phyloP scores from a whole-genome alignment of 1,140 invertebrate genomes.

The Drosophila equinoxialis region DNA sequence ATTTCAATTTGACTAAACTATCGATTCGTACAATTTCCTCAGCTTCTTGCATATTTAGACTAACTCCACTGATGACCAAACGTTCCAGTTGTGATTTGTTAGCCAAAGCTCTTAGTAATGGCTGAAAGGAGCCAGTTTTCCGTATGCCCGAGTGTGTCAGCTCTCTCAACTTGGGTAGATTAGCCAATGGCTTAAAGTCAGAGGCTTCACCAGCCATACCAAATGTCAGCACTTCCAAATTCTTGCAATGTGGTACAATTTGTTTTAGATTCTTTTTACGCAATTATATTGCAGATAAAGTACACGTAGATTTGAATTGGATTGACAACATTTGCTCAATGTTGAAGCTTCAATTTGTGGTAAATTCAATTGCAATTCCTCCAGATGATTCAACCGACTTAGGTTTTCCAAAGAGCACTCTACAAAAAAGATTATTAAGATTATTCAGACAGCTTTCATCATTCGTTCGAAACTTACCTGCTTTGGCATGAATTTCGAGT shows the following conservation, averaged over 20 bases:
- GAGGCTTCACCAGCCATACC: conserved; percentile 49
- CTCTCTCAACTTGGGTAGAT: conserved; percentile 37
- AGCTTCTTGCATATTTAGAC: conserved; percentile 36
- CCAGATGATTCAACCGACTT: conserved; percentile 20
- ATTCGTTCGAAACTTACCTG: conserved; percentile 26
- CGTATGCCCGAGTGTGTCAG: conserved; percentile 51
- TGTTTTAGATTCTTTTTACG: conserved; percentile 27
- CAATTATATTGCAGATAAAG: conserved; percentile 51
- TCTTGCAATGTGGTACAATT: conserved; percentile 50
- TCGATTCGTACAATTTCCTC: conserved; percentile 38
- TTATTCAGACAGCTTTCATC: background rate
- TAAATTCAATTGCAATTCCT: conserved; percentile 37
- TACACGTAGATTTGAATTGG: conserved; percentile 35
- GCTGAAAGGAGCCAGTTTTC: conserved; percentile 48
- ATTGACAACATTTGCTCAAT: conserved; percentile 53
- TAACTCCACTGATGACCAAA: conserved; percentile 59
- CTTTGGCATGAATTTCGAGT: conserved; percentile 31
- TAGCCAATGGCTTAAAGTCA: conserved; percentile 38
- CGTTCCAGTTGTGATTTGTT: conserved; percentile 31
- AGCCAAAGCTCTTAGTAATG: conserved; percentile 39
- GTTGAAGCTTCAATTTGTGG: conserved; percentile 13
- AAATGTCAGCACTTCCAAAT: conserved; percentile 49
- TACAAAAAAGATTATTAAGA: conserved; percentile 9
- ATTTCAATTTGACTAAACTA: conserved; percentile 50
- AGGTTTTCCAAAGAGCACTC: conserved; percentile 40